Percentiles rank a stretch among this genome's conserved stretches.
Evolutionary conservation across 2,888 invertebrate species (phyloP).

Genomic region (Troides oblongomaculatus): DNA sequence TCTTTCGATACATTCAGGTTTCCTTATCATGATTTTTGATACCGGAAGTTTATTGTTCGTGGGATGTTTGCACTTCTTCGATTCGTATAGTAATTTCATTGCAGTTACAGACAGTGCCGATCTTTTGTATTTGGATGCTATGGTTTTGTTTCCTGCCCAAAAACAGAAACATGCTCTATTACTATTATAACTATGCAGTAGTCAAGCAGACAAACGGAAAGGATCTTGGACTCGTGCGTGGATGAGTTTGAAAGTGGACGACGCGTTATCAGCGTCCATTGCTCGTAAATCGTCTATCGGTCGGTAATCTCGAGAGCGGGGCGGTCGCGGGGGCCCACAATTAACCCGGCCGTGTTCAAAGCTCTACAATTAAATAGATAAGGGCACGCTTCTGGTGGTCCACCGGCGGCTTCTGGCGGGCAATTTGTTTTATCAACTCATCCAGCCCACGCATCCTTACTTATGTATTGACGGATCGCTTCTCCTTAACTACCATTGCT

Average conservation of each 20-base stretch:
- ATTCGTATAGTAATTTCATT: too few species aligned
- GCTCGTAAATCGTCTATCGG: slow-evolving; percentile 58
- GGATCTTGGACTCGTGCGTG: background rate
- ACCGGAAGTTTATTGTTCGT: too few species aligned
- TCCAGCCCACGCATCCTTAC: slow-evolving; percentile 19
- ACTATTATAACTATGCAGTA: too few species aligned
- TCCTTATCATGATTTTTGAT: too few species aligned
- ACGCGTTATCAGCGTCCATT: slow-evolving; percentile 34
- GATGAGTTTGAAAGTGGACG: slow-evolving; percentile 16
- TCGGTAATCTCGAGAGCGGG: slow-evolving; percentile 54
- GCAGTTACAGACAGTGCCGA: too few species aligned
- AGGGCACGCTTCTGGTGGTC: slow-evolving; percentile 68
- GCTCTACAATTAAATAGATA: slow-evolving; percentile 71
- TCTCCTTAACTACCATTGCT: background rate
- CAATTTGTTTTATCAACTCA: slow-evolving; percentile 26
- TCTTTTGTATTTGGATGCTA: too few species aligned
- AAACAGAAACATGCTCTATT: too few species aligned
- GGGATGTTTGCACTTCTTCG: too few species aligned
- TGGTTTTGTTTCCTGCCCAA: too few species aligned
- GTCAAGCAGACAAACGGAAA: background rate
- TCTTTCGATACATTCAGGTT: too few species aligned
- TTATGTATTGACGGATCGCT: slow-evolving; percentile 22
- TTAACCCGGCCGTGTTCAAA: slow-evolving; percentile 72
- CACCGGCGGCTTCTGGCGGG: slow-evolving; percentile 13
- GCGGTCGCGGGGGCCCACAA: slow-evolving; percentile 56